A percentile compares a stretch with the other conserved stretches of the same genome.
Conservation (phyloP, 2,797 vertebrate species). For the Ateles fusciceps region DNA sequence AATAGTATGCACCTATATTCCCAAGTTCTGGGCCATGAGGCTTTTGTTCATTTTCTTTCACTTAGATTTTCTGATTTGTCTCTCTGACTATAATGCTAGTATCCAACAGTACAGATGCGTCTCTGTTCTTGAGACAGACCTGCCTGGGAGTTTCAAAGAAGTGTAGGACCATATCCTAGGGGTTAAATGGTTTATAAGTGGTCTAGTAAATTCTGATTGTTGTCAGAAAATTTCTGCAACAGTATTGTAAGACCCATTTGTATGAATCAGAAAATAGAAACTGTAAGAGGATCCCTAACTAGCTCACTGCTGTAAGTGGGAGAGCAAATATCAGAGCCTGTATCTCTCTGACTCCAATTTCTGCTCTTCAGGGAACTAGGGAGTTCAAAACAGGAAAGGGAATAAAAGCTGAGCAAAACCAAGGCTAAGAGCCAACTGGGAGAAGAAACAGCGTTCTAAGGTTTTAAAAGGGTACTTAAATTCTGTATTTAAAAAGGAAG, state of each 20-base stretch:
- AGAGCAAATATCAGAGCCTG: neutral
- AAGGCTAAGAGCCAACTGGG: constrained; percentile 24
- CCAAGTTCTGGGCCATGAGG: neutral
- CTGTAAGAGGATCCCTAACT: neutral
- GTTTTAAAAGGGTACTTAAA: constrained; percentile 47
- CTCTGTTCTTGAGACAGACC: neutral
- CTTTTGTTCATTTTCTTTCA: neutral
- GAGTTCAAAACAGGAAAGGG: neutral
- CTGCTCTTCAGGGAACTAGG: neutral
- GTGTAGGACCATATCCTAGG: accelerated
- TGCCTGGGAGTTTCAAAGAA: neutral
- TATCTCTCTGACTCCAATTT: neutral
- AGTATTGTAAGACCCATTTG: neutral
- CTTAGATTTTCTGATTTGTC: neutral
- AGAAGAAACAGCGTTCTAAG: constrained; percentile 37
- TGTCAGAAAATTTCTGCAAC: neutral
- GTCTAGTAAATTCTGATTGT: neutral
- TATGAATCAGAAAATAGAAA: too few relatives aligned
- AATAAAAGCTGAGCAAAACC: neutral
- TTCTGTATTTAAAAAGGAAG: constrained; percentile 61
- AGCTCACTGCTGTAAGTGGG: neutral
- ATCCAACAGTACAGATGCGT: neutral
- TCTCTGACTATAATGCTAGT: neutral
- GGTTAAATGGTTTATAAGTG: neutral
- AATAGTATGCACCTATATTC: neutral